These are phyloP conservation scores for Polyommatus iphigenia DNA, from an alignment of 2,888 invertebrate species.

Conservation along the genomic window DNA sequence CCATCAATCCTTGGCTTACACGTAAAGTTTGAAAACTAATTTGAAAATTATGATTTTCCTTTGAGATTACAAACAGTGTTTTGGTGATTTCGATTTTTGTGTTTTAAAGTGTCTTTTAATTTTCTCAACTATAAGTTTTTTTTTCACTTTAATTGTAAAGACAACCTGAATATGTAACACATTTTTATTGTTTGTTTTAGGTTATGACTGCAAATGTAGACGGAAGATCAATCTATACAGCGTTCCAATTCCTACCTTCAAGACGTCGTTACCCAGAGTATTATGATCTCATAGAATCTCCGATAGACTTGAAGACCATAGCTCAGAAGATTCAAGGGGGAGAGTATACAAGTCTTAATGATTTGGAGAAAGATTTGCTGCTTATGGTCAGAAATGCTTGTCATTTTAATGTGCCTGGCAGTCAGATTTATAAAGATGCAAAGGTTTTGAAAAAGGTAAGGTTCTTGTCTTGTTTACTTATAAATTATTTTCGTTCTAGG, in stretches of 20 bases:
- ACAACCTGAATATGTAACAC: too few relatives aligned
- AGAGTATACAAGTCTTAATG: slow-evolving; percentile 87
- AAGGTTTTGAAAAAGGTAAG: slow-evolving; percentile 90
- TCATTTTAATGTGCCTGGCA: slow-evolving; percentile 97
- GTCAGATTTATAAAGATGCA: slow-evolving; percentile 97
- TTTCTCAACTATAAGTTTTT: too few relatives aligned
- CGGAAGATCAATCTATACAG: slow-evolving; percentile 90
- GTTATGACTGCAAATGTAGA: slow-evolving; percentile 93
- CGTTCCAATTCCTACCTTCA: slow-evolving; percentile 95
- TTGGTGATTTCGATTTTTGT: too few relatives aligned
- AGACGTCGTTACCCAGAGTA: slow-evolving; percentile 97
- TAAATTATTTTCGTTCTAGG: too few relatives aligned
- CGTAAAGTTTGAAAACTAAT: too few relatives aligned
- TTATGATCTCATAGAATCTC: slow-evolving; percentile 95
- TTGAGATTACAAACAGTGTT: too few relatives aligned
- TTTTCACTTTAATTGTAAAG: too few relatives aligned
- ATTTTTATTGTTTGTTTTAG: slow-evolving; percentile 47
- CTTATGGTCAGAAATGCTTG: slow-evolving; percentile 97
- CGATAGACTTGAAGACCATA: slow-evolving; percentile 96
- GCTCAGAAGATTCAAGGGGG: slow-evolving; percentile 94
- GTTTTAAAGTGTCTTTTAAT: too few relatives aligned
- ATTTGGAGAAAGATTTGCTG: slow-evolving; percentile 93
- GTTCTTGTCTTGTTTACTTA: background rate
- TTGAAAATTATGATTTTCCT: too few relatives aligned
- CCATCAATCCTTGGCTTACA: too few relatives aligned